These are phyloP conservation scores for Ooceraea biroi DNA, from an alignment of 1,140 invertebrate species.

Conservation along the genomic window DNA sequence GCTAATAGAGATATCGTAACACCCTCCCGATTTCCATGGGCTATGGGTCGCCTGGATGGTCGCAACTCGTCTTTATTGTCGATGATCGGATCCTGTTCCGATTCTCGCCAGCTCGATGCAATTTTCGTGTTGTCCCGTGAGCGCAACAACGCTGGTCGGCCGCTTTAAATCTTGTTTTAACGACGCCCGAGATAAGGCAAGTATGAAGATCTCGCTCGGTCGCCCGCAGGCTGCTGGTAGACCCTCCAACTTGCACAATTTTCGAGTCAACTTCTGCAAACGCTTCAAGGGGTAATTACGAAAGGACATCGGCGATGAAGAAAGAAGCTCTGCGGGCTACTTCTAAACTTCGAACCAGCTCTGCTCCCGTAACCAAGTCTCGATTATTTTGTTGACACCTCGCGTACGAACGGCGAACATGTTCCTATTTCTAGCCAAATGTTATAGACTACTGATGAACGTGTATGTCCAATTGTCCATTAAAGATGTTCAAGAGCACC, in stretches of 20 bases:
- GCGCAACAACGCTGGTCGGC: constrained; percentile 30
- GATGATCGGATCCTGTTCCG: constrained; percentile 64
- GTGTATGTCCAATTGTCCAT: no score
- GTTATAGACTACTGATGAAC: no score
- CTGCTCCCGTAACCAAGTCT: no score
- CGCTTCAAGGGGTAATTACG: constrained; percentile 39
- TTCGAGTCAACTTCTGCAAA: constrained; percentile 32
- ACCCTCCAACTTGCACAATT: constrained; percentile 31
- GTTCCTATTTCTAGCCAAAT: no score
- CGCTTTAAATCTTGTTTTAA: constrained; percentile 78
- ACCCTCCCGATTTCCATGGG: constrained; percentile 44
- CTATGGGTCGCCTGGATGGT: constrained; percentile 38
- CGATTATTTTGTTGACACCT: not conserved
- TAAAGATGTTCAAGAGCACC: no score
- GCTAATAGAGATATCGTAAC: constrained; percentile 68
- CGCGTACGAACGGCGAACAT: not conserved
- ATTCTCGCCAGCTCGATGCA: constrained; percentile 56
- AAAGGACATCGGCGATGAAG: constrained; percentile 5
- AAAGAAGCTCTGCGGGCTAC: not conserved
- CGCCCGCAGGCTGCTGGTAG: constrained; percentile 34
- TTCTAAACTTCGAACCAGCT: no score
- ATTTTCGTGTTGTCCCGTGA: constrained; percentile 46
- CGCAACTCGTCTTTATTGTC: constrained; percentile 66
- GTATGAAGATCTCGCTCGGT: constrained; percentile 40
- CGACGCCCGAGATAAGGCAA: constrained; percentile 67